phyloP scores from a whole-genome alignment of 2,797 vertebrate species.

The Poecilia picta region DNA sequence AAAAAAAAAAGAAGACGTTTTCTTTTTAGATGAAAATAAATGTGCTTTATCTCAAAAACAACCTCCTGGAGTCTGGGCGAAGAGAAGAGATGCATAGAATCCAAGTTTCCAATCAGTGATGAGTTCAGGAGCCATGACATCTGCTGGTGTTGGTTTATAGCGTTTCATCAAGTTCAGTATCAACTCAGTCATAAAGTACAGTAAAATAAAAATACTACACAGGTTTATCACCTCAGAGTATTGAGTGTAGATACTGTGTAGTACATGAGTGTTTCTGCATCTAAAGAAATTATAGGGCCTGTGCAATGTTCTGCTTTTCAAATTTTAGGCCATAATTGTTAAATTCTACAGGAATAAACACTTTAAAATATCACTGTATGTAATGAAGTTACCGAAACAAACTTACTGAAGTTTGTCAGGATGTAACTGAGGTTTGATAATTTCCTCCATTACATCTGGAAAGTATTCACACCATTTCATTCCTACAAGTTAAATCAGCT shows the following conservation, averaged over 20 bases:
- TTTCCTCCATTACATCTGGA: neutral
- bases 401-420: neutral
- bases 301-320: neutral
- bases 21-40: neutral
- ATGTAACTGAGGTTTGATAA: neutral
- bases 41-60: neutral
- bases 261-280: neutral
- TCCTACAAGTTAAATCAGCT: neutral
- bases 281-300: neutral
- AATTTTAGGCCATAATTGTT: neutral
- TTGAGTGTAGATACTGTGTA: no score
- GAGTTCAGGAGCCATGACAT: neutral
- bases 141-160: neutral
- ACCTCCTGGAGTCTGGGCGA: neutral
- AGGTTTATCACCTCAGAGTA: neutral
- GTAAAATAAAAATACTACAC: neutral
- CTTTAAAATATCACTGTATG: neutral
- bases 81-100: neutral
- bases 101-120: neutral
- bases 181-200: neutral
- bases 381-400: neutral
- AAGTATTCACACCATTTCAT: neutral
- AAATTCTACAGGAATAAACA: neutral
- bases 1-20: neutral
- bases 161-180: neutral